These are phyloP conservation scores for Poeciliopsis occidentalis DNA, from an alignment of 2,113 vertebrate genomes.

Conservation along the genomic window DNA sequence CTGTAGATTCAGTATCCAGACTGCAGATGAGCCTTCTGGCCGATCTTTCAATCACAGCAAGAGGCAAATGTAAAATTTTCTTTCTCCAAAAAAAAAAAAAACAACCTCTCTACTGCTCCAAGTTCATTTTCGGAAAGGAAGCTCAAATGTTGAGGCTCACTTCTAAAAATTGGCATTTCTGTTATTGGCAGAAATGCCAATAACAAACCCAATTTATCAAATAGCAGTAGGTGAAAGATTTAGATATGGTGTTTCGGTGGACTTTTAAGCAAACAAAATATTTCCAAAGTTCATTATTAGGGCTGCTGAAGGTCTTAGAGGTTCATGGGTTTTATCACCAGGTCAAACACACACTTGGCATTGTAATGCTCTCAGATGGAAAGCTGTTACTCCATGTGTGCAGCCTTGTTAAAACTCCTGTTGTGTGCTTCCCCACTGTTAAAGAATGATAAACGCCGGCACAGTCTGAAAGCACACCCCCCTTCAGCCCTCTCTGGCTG, in stretches of 20 bases:
- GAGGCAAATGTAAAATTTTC: not conserved
- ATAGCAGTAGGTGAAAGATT: not conserved
- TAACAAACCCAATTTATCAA: not conserved
- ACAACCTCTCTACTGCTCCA: not conserved
- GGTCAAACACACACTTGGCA: conserved; percentile 47
- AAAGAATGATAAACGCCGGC: conserved; percentile 88
- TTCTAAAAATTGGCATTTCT: too few relatives aligned
- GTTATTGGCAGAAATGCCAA: not conserved
- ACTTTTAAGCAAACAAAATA: not conserved
- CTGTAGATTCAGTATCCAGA: not conserved
- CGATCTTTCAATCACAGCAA: not conserved
- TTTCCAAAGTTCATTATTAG: not conserved
- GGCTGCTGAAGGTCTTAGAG: not conserved
- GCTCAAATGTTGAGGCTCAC: not conserved
- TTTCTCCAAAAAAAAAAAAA: not conserved
- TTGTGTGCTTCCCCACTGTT: conserved; percentile 86
- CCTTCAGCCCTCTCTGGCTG: conserved; percentile 80
- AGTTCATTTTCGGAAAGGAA: not conserved
- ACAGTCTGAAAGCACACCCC: conserved; percentile 80
- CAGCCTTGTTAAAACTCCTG: conserved; percentile 68
- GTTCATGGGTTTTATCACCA: not conserved
- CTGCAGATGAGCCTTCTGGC: not conserved
- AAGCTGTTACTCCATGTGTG: conserved; percentile 41
- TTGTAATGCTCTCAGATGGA: conserved; percentile 70
- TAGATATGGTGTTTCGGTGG: not conserved